Evolutionary conservation across 1,140 invertebrate genomes (phyloP).

Genomic region (Caenorhabditis brenneri): DNA sequence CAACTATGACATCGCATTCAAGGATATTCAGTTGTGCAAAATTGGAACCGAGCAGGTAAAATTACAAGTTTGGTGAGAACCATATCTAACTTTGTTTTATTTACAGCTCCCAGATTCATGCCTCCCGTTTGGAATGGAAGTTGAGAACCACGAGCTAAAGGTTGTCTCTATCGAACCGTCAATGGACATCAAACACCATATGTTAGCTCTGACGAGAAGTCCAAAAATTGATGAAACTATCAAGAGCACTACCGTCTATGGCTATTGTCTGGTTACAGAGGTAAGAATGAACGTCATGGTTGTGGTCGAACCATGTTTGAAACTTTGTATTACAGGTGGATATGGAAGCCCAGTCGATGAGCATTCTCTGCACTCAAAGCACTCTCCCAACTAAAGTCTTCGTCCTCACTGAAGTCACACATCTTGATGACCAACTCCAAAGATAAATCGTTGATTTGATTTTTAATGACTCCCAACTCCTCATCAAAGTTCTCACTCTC

Average conservation of each 20-base stretch:
- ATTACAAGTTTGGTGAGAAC: neutral
- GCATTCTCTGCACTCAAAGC: conserved; percentile 34
- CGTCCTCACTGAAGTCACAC: conserved; percentile 22
- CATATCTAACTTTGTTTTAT: neutral
- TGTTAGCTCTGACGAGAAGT: neutral
- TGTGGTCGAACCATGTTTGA: too few species aligned
- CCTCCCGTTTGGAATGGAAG: conserved; percentile 92
- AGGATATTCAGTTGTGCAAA: conserved; percentile 87
- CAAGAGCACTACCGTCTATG: neutral
- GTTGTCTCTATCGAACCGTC: conserved; percentile 41
- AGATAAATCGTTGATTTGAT: neutral
- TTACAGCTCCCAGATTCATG: conserved; percentile 83
- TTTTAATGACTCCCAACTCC: too few species aligned
- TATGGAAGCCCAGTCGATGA: conserved; percentile 5
- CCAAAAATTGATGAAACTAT: neutral
- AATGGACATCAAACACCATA: conserved; percentile 2
- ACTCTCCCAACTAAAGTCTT: conserved; percentile 44
- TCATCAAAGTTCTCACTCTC: too few species aligned
- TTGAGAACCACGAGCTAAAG: conserved; percentile 77
- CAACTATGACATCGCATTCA: conserved; percentile 86
- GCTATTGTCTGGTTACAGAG: conserved; percentile 14
- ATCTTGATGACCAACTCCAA: conserved; percentile 39
- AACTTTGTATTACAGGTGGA: conserved; percentile 28
- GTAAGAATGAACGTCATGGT: neutral
- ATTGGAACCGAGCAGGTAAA: conserved; percentile 83